Conservation (phyloP, 2,888 invertebrate genomes). For the Ametastegia equiseti region DNA sequence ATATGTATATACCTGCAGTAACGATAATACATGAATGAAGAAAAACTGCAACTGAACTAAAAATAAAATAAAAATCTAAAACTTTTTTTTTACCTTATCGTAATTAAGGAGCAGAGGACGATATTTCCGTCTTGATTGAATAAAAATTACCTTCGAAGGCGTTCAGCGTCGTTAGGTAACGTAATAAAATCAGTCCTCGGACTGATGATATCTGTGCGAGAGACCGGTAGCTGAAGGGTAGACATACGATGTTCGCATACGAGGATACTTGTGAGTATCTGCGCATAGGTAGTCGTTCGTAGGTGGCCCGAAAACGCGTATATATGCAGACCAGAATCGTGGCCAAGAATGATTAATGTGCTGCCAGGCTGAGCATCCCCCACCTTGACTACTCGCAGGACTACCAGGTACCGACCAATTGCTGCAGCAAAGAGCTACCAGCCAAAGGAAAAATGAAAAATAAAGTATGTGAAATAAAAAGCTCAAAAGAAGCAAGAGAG, state of each 20-base stretch:
- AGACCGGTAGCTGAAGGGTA: conserved; percentile 41
- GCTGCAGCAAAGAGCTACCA: conserved; percentile 1
- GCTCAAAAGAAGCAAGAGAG: conserved; percentile 53
- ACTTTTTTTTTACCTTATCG: background rate
- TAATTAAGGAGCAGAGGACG: background rate
- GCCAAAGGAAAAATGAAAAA: background rate
- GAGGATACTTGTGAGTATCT: background rate
- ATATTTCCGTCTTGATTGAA: conserved; percentile 10
- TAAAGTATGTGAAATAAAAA: background rate
- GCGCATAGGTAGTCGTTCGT: conserved; percentile 10
- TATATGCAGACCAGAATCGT: conserved; percentile 5
- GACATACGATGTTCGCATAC: conserved; percentile 19
- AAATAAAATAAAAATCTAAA: background rate
- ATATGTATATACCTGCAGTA: background rate
- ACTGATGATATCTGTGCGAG: conserved; percentile 34
- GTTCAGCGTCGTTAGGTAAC: conserved; percentile 27
- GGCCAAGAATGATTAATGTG: conserved; percentile 28
- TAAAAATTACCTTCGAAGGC: conserved; percentile 23
- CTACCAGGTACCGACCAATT: conserved; percentile 8
- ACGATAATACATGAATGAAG: background rate
- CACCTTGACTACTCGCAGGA: background rate
- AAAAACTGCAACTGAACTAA: background rate
- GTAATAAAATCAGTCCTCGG: conserved; percentile 31
- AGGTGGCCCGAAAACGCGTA: conserved; percentile 25
- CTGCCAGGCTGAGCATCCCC: conserved; percentile 19